Base-by-base conservation (phyloP, 2,797 vertebrate genomes). In the Poeciliopsis gracilis region DNA sequence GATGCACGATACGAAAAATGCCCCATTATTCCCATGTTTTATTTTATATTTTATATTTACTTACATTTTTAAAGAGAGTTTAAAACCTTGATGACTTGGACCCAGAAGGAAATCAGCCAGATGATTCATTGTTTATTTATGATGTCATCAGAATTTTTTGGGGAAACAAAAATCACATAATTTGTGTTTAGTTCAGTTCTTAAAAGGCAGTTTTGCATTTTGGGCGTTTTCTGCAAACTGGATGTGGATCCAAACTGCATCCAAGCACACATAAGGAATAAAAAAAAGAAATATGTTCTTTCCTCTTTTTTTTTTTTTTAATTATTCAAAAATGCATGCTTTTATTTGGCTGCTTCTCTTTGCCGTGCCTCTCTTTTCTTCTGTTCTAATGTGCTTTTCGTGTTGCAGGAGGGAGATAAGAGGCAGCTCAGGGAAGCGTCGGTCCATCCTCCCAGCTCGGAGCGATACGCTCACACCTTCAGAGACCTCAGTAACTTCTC, bases 401-500 rank as follows among this genome's bases (percentile, higher is more conserved):
- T 46, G 0, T 87, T 93, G 46, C 94, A 99, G 98, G 97, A 99
- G 90, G 97, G 97, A 85, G 97, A 97, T 90, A 99, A 98, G 93
- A 95, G 97, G 80, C 95, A 97, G 92, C 92, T 97, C 80, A 96
- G 97, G 92, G 98, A 99, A 93, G 94, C 97, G 63, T 96, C 97
- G 8, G 96, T 95, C 20, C 97, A 98, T 87, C 97, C 97, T 15
- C 94, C 97, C 74, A 98, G 96, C 93, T 95, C 98, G 8, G 98
- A 98, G 77, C 95, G 96, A 88, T 98, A 97, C 80, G 96, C 96
- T 90, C 98, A 97, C 91, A 96, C 95, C 87, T 97, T 98, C 94
- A 97, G 97, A 95, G 97, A 98, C 91, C 95, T 99, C 82, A 97
- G 97, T 77, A 99, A 99, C 93, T 98, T 99, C 94, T 98, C 98